These are phyloP conservation scores for Dromius quadrimaculatus DNA, from an alignment of 2,888 invertebrate species.

Conservation along the genomic window DNA sequence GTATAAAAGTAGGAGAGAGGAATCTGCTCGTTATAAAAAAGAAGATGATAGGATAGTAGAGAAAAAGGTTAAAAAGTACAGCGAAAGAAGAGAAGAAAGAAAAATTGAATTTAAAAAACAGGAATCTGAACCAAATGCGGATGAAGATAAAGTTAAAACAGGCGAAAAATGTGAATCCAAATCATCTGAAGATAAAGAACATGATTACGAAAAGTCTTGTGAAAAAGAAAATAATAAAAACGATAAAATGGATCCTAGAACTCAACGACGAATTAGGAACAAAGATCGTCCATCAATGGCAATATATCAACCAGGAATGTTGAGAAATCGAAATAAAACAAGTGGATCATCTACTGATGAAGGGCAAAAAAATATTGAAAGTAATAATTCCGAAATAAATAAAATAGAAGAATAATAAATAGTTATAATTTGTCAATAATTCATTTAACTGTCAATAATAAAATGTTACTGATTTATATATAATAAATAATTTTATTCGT, in stretches of 20 bases:
- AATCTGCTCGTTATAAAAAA: slow-evolving; percentile 40
- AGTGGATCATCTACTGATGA: slow-evolving; percentile 11
- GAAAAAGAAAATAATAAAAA: slow-evolving; percentile 27
- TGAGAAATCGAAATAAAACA: slow-evolving; percentile 59
- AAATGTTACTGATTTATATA: too few relatives aligned
- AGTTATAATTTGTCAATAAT: slow-evolving; percentile 9
- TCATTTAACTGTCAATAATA: too few relatives aligned
- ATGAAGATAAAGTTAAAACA: slow-evolving; percentile 52
- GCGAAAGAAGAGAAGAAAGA: slow-evolving; percentile 65
- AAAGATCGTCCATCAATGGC: slow-evolving; percentile 90
- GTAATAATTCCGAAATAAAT: slow-evolving; percentile 32
- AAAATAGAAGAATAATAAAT: slow-evolving; percentile 20
- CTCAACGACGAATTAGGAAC: slow-evolving; percentile 71
- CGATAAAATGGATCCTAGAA: slow-evolving; percentile 67
- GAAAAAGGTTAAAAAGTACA: slow-evolving; percentile 64
- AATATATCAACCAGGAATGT: slow-evolving; percentile 91
- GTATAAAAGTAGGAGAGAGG: slow-evolving; percentile 56
- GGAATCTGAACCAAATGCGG: slow-evolving; percentile 24
- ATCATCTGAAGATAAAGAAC: slow-evolving; percentile 1
- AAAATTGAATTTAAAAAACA: slow-evolving; percentile 62
- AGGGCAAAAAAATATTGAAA: slow-evolving; percentile 23
- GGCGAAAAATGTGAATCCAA: slow-evolving; percentile 54
- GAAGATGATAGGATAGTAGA: slow-evolving; percentile 59
- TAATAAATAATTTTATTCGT: background rate
- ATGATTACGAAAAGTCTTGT: slow-evolving; percentile 31